Evolutionary conservation across 2,113 vertebrate species (phyloP), one percentile per base, ranked within the genome.

Genomic region (Junco hyemalis): DNA sequence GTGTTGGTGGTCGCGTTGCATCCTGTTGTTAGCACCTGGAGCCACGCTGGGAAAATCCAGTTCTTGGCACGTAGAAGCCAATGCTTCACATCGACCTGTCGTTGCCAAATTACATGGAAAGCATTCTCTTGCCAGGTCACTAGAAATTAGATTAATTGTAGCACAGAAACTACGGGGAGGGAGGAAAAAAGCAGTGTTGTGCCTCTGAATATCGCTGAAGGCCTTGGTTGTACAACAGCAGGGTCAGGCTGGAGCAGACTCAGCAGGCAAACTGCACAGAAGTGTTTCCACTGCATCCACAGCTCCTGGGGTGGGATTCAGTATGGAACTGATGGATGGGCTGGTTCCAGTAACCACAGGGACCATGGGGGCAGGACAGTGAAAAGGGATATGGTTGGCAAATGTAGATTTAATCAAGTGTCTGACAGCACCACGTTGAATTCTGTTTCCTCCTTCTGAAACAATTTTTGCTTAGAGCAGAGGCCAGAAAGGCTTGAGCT

Each of bases 101-200:
- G 1, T 86, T 96, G 94, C 96, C 96, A 96, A 92, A 86, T 91
- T 94, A 92, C 88, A 86, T 68, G 56, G 83, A 93, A 91, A 92
- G 79, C 14, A 0, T 92, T 85, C 77, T 78, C 65, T 82, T 94
- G 92, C 80, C 93, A 94, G 93, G 81, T 95, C 84, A 88, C 51
- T 96, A 93, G 82, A 96, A 96, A 97, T 97, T 96, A 94, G 95
- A 95, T 96, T 96, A 97, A 96, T 97, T 96, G 95, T 96, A 96
- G 86, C 94, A 93, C 89, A 82, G 80, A 88, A 94, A 74, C 65
- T 73, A 45, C 48, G 19, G 66, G 48, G 66, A 82, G n/a, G 42
- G 59, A 56, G 69, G 1, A 73, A 71, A 69, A 23, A 81, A 31
- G 7, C 50, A 29, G 45, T 8, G 26, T 53, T 85, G 19, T 80